A percentile compares a stretch with the other conserved stretches of the same genome.
Conservation (phyloP, 2,113 vertebrate species). For the Callaeas wilsoni region DNA sequence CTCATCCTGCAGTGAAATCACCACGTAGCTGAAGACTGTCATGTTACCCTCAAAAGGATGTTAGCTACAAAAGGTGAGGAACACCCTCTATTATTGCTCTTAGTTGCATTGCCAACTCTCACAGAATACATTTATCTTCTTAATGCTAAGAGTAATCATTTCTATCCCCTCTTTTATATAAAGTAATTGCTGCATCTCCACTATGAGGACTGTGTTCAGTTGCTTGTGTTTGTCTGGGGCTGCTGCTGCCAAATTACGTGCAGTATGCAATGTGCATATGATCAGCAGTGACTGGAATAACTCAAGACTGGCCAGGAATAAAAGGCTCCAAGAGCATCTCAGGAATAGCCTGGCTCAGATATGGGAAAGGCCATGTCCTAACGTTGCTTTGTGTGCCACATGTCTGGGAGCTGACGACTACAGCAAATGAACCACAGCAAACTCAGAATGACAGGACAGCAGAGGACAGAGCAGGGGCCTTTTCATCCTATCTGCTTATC, state of each 20-base stretch:
- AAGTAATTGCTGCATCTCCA: neutral
- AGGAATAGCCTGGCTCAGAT: neutral
- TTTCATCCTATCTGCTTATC: neutral
- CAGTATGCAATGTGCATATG: neutral
- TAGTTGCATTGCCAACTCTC: neutral
- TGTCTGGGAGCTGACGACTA: neutral
- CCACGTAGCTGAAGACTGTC: neutral
- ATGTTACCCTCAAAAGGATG: neutral
- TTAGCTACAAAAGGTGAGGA: neutral
- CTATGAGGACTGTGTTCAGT: neutral
- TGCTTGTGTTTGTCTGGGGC: neutral
- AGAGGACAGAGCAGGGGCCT: neutral
- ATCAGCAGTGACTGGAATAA: slow-evolving; percentile 17
- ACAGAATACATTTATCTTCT: neutral
- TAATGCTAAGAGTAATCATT: neutral
- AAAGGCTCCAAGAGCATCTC: neutral
- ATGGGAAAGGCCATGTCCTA: neutral
- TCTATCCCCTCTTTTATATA: neutral
- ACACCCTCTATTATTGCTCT: neutral
- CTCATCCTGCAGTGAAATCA: neutral
- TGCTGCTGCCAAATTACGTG: slow-evolving; percentile 16
- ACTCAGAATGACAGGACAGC: neutral
- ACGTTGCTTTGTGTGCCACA: neutral
- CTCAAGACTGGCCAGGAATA: neutral
- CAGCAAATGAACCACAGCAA: neutral